Base-by-base conservation (phyloP, 2,797 vertebrate genomes). In the Allobates femoralis region DNA sequence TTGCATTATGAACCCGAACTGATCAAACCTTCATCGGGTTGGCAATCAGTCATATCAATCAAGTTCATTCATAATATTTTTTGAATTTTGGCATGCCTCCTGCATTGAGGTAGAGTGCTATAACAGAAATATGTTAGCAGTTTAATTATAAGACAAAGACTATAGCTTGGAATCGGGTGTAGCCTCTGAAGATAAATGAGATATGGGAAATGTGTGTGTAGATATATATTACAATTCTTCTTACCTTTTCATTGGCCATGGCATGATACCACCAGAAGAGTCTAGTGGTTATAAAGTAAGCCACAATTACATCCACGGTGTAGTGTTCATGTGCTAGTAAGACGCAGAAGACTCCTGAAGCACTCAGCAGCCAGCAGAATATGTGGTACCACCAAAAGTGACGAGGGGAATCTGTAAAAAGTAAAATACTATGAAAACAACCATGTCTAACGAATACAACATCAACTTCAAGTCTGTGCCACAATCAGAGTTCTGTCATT, bases 211-310 rank as follows among this genome's bases (percentile, higher is more conserved):
- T n/a, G n/a, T n/a, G n/a, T n/a, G 23, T 23, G 2, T 7, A 11
- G 32, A 69, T 0, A 6, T 37, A 8, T 21, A 21, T 8, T 19
- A 21, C 16, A 71, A 14, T 19, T 41, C 3, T 19, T 5, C 66
- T 92, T 89, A 99, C 98, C 96, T 98, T 97, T 90, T 98, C 92
- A 74, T 98, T 98, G 89, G 98, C 96, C 98, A 99, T 98, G 1
- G 98, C 97, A 89, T 99, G 98, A 92, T 99, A 99, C 97, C 97
- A 99, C 97, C 98, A 99, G 92, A 99, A 99, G 28, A 99, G 96
- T n/a, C 98, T 94, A 0, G 98, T 98, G 18, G 98, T 99, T 93
- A 99, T 96, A 19, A 97, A 99, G 85, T 99, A 99, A 56, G 97
- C 98, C 87, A 99, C 93, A 11, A 99, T 93, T 88, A 99, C 98